A percentile compares a stretch with the other conserved stretches of the same genome.
phyloP scores from a whole-genome alignment of 2,113 vertebrate genomes.

The Chaenogobius annularis region DNA sequence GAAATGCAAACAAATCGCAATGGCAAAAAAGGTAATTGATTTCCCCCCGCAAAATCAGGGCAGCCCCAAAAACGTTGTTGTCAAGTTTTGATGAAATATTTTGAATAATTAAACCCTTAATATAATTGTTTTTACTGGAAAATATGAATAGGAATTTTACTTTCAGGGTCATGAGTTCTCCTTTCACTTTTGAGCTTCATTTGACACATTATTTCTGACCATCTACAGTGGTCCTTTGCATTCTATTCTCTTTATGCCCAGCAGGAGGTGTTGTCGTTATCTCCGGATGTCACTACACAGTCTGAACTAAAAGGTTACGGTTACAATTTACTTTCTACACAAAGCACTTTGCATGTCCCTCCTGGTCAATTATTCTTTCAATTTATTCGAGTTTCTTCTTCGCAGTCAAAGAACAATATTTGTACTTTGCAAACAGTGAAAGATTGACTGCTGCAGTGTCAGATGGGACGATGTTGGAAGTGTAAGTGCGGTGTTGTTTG shows the following conservation, averaged over 20 bases:
- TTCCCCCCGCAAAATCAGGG: no score
- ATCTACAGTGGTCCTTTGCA: neutral
- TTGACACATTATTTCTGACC: neutral
- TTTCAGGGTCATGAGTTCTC: neutral
- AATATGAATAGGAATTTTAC: neutral
- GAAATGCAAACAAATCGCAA: no score
- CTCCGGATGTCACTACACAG: neutral
- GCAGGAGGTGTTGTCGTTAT: neutral
- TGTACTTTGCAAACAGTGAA: neutral
- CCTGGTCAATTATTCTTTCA: neutral
- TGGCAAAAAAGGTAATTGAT: no score
- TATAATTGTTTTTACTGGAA: neutral
- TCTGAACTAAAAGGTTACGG: neutral
- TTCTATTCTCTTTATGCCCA: constrained; percentile 5
- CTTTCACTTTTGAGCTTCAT: neutral
- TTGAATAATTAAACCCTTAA: neutral
- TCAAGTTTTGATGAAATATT: neutral
- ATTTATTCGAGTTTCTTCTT: neutral
- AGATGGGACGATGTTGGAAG: neutral
- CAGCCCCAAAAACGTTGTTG: neutral
- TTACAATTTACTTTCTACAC: neutral
- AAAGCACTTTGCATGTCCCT: neutral
- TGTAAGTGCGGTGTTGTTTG: neutral
- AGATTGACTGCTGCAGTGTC: neutral
- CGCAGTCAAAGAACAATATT: neutral